Base-by-base conservation (phyloP, 2,797 vertebrate species). In the Acrocephalus scirpaceus region DNA sequence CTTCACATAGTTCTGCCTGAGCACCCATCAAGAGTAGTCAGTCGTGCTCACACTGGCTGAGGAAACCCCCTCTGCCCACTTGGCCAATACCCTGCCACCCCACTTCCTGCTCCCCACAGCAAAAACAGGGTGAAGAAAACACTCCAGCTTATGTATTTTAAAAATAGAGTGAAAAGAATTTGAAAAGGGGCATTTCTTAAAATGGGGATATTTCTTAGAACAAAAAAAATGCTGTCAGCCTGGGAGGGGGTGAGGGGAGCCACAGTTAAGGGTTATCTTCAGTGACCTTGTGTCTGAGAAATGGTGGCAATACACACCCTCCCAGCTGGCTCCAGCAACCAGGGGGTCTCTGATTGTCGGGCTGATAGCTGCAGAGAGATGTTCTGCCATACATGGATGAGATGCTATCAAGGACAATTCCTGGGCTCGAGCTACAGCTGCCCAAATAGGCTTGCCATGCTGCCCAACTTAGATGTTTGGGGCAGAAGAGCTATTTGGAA, bases 41-140 rank as follows among this genome's bases (percentile, higher is more conserved):
- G 1, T 36, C 3, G 3, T 0, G 0, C 38, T 72, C 17, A 21
- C 9, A 1, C n/a, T 61, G 34, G 54, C 81, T 54, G 47, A 2
- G 4, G 34, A 29, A 56, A 8, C 2, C 7, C 30, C 4, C 16
- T 3, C 16, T 4, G 0, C 25, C 16, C 30, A 1, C 40, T 48
- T 11, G 1, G 13, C n/a, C 65, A 40, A 50, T 38, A 50, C 13
- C 9, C 47, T 3, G 2, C 32, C 20, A 22, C 10, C 26, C 27
- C 13, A 17, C 9, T 8, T 70, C 25, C 48, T 6, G 2, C 71
- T 87, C 25, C 67, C 51, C 1, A 0, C 22, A 25, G 65, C n/a
- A 64, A 65, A 88, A 84, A 27, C 0, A 1, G 11, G 6, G 6
- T 11, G 17, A 25, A 65, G 38, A n/a, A 47, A n/a, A 4, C 48